Evolutionary conservation across 2,797 vertebrate species (phyloP).

Genomic region (Crenichthys baileyi): DNA sequence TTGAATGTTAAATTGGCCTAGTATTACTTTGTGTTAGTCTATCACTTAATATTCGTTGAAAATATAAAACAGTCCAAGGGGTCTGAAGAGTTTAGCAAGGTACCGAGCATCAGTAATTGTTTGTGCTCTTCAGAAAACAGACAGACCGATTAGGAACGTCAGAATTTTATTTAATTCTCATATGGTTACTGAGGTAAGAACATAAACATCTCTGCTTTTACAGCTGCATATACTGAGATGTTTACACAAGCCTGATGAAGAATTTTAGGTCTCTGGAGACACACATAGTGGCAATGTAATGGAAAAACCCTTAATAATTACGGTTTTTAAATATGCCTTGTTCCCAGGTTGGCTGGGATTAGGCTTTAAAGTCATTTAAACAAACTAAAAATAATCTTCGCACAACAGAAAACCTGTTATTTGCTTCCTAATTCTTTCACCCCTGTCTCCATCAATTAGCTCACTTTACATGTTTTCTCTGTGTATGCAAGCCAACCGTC

Average conservation of each 20-base stretch:
- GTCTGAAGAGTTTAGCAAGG: not conserved
- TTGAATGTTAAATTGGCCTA: not conserved
- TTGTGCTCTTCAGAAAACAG: not conserved
- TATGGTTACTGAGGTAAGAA: constrained; percentile 5
- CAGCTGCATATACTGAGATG: not conserved
- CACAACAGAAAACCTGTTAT: constrained; percentile 1
- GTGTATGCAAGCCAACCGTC: not conserved
- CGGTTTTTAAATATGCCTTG: constrained; percentile 2
- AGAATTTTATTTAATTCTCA: not conserved
- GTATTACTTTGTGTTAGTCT: not conserved
- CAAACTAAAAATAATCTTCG: constrained; percentile 7
- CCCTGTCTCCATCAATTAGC: not conserved
- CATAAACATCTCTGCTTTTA: constrained; percentile 3
- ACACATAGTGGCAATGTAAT: constrained; percentile 2
- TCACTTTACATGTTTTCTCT: not conserved
- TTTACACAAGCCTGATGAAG: constrained; percentile 5
- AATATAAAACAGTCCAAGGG: not conserved
- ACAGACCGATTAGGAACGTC: constrained; percentile 1
- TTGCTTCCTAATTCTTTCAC: constrained; percentile 1
- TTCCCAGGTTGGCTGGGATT: constrained; percentile 13
- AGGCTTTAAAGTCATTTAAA: constrained; percentile 18
- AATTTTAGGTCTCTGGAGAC: constrained; percentile 10
- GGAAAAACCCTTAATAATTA: constrained; percentile 12
- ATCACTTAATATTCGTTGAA: not conserved
- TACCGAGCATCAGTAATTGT: not conserved